These are phyloP conservation scores for Pseudomyrmex pallidus DNA, from an alignment of 1,140 invertebrate genomes.

Conservation along the genomic window DNA sequence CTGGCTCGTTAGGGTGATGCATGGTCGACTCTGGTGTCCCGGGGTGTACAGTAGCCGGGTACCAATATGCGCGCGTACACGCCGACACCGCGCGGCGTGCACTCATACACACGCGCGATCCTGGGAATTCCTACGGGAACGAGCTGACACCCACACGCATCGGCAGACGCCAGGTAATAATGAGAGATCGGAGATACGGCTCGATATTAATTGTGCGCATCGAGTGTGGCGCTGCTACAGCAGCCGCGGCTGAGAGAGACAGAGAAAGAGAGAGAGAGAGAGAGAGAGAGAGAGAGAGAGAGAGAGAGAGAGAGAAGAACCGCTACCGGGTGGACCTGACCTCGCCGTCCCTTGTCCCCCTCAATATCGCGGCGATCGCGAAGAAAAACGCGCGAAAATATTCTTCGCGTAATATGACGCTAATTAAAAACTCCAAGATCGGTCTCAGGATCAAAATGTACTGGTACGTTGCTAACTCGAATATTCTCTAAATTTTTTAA, in stretches of 20 bases:
- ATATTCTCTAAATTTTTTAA: no score
- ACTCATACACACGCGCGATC: constrained; percentile 70
- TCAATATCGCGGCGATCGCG: constrained; percentile 26
- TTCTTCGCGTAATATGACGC: neutral
- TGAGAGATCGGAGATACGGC: constrained; percentile 84
- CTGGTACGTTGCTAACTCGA: no score
- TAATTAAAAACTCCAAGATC: no score
- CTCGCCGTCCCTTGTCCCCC: constrained; percentile 32
- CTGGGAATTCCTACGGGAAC: constrained; percentile 68
- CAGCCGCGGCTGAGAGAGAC: constrained; percentile 56
- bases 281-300: constrained; percentile 66
- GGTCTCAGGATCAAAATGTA: no score
- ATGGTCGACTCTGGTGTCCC: constrained; percentile 83
- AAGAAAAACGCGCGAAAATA: constrained; percentile 48
- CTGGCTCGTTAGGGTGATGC: constrained; percentile 84
- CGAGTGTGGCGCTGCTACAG: constrained; percentile 77
- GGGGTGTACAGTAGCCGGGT: constrained; percentile 84
- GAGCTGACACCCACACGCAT: constrained; percentile 76
- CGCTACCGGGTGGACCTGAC: constrained; percentile 80
- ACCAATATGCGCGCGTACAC: constrained; percentile 69
- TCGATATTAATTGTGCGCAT: constrained; percentile 85
- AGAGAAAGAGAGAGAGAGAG: constrained; percentile 62
- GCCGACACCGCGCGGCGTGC: neutral
- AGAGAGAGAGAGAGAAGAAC: constrained; percentile 58
- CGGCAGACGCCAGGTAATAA: constrained; percentile 81